Conservation (phyloP, 2,113 vertebrate species). For the Oncorhynchus masou region DNA sequence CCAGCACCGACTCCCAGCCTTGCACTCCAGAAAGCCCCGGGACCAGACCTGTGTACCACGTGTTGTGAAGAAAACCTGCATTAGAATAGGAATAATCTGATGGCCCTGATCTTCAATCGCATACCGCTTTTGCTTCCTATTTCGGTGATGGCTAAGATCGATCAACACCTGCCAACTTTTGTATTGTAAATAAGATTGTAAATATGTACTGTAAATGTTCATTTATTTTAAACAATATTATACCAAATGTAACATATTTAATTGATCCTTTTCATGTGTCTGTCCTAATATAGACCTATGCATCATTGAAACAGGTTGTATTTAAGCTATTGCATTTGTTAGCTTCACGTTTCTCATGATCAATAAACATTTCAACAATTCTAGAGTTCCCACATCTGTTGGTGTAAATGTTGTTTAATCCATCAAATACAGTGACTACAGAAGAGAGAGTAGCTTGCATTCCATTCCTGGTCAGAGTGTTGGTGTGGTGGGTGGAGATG, state of each 20-base stretch:
- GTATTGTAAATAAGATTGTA: slow-evolving; percentile 74
- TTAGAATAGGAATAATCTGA: slow-evolving; percentile 3
- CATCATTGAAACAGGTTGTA: slow-evolving; percentile 57
- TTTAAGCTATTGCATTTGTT: slow-evolving; percentile 56
- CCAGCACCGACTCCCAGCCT: slow-evolving; percentile 82
- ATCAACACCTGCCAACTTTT: slow-evolving; percentile 13
- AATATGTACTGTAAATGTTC: slow-evolving; percentile 71
- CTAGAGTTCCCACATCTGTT: neutral
- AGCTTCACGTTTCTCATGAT: slow-evolving; percentile 18
- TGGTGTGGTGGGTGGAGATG: slow-evolving; percentile 12
- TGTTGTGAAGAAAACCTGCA: slow-evolving; percentile 77
- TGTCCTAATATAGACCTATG: neutral
- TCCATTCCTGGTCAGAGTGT: neutral
- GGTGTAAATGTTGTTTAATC: neutral
- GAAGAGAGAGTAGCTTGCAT: neutral
- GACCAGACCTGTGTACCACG: slow-evolving; percentile 86
- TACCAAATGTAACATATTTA: slow-evolving; percentile 72
- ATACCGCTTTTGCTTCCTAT: slow-evolving; percentile 28
- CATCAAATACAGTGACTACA: neutral
- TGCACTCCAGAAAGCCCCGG: slow-evolving; percentile 78
- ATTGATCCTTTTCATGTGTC: slow-evolving; percentile 50
- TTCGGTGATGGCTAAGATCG: neutral
- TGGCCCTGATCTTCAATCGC: neutral
- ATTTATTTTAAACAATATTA: slow-evolving; percentile 65
- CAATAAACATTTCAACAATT: slow-evolving; percentile 1